Evolutionary conservation across 2,888 invertebrate genomes (phyloP).

Genomic region (Heliconius hortense): DNA sequence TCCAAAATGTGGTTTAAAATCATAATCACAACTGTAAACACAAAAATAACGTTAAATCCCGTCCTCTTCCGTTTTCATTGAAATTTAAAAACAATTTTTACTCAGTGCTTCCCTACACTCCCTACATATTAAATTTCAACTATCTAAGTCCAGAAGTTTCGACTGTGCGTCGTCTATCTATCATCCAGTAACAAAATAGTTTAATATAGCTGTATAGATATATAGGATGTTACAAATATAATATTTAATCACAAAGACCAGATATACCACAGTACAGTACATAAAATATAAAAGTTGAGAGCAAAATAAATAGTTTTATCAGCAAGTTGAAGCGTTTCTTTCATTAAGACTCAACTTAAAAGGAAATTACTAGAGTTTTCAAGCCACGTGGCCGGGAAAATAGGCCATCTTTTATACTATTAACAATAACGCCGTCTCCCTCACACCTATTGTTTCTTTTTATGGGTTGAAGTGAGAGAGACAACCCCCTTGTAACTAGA

Average conservation of each 20-base stretch:
- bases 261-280: background rate
- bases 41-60: too few relatives aligned
- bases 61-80: too few relatives aligned
- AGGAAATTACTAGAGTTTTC: constrained; percentile 56
- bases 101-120: too few relatives aligned
- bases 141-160: too few relatives aligned
- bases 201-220: too few relatives aligned
- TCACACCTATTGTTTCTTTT: constrained; percentile 44
- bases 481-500: constrained; percentile 41
- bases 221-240: too few relatives aligned
- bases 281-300: constrained; percentile 10
- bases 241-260: background rate
- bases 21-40: too few relatives aligned
- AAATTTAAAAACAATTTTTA: too few relatives aligned
- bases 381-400: constrained; percentile 70
- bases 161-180: too few relatives aligned
- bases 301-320: constrained; percentile 28
- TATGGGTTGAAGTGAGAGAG: constrained; percentile 42
- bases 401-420: constrained; percentile 71
- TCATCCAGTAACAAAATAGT: too few relatives aligned
- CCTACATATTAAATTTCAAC: too few relatives aligned
- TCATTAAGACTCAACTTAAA: constrained; percentile 45
- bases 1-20: too few relatives aligned
- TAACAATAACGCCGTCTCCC: constrained; percentile 58
- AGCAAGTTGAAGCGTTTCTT: constrained; percentile 33